Evolutionary conservation across 2,797 vertebrate genomes (phyloP), one percentile per base, ranked within the genome.

Genomic region (Mormyrus hasselquistii): DNA sequence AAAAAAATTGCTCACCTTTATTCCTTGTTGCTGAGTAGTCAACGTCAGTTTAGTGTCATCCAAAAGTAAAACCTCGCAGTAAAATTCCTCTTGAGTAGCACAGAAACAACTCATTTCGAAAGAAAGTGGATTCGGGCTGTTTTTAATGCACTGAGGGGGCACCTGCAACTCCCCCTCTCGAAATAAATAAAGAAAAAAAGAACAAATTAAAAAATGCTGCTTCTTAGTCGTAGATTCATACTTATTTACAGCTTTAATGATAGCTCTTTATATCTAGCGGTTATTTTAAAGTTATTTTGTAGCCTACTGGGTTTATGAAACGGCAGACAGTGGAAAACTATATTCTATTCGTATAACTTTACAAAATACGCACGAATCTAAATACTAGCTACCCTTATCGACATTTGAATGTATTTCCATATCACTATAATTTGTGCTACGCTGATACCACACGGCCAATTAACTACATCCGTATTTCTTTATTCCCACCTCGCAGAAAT

Each of bases 51-150:
- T 97, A 88, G 96, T 96, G 91, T 97, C 97, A 59, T 97, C 96
- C 94, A 97, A 94, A 52, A 97, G 96, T 93, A 97, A 91, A 94
- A 97, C 96, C 94, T 97, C 97, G 93, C 97, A 97, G 93, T 97
- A 97, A 89, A 97, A 97, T 93, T 97, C 97, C 92, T 97, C 97
- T 65, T 96, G 96, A 49, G 94, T 95, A 0, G 95, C 95, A 92
- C 97, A 97, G 94, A 97, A 97, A 84, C 97, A 97, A 91, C 97
- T 96, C 97, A 97, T 97, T 38, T 50, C 62, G 83, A 53, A 73
- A 7, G 10, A 12, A n/a, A 9, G 41, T 49, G 82, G 85, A n/a
- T 86, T 53, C 22, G 47, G 9, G n/a, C 16, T 84, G n/a, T 50
- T 49, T 62, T 12, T 50, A 57, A 57, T 10, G 50, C 14, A 41